Evolutionary conservation across 2,888 invertebrate species (phyloP).

Genomic region (Eulithis testata): DNA sequence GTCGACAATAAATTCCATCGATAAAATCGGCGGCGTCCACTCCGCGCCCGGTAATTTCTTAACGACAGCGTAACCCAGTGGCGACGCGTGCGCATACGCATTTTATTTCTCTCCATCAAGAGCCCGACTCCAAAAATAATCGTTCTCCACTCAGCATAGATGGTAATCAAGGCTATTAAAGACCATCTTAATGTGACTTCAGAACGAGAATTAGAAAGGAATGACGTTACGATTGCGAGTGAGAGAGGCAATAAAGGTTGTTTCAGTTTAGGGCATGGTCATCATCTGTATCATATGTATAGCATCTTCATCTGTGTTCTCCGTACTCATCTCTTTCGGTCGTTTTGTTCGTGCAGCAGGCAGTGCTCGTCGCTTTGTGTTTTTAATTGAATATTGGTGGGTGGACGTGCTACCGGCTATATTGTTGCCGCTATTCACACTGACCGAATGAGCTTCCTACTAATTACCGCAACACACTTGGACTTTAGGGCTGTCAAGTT

Average conservation of each 20-base stretch:
- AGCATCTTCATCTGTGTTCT: conserved; percentile 34
- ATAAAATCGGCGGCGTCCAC: conserved; percentile 81
- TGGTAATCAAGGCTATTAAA: conserved; percentile 83
- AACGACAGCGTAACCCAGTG: conserved; percentile 84
- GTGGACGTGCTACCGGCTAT: conserved; percentile 66
- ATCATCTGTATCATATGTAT: no score
- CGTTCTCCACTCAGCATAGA: conserved; percentile 82
- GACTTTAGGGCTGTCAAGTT: conserved; percentile 56
- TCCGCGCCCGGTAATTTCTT: conserved; percentile 81
- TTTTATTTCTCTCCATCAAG: conserved; percentile 79
- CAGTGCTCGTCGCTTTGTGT: conserved; percentile 58
- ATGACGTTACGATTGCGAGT: conserved; percentile 46
- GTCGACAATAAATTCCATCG: conserved; percentile 83
- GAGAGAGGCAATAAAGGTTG: conserved; percentile 50
- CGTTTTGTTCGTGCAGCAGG: conserved; percentile 49
- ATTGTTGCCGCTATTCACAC: conserved; percentile 72
- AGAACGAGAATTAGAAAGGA: conserved; percentile 66
- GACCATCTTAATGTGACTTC: conserved; percentile 78
- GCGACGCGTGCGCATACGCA: conserved; percentile 82
- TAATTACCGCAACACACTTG: conserved; percentile 65
- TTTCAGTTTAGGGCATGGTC: conserved; percentile 33
- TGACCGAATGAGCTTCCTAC: conserved; percentile 71
- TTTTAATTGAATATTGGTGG: conserved; percentile 72
- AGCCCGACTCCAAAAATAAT: conserved; percentile 79
- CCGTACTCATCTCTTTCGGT: conserved; percentile 42